Percentiles rank a stretch among this genome's conserved stretches.
Evolutionary conservation across 2,113 vertebrate genomes (phyloP).

Genomic region (Sisor rabdophorus): DNA sequence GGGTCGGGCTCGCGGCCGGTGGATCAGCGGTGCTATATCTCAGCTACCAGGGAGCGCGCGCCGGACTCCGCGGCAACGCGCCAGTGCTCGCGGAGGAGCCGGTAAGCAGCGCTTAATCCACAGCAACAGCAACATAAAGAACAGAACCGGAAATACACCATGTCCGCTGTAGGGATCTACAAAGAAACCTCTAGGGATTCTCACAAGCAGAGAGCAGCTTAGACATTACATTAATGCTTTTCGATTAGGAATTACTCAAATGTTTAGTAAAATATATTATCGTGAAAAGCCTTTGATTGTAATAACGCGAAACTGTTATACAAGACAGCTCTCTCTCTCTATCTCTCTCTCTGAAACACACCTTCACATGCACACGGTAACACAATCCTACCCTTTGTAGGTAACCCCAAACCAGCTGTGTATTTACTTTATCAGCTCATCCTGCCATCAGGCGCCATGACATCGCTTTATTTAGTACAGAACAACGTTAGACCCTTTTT

Average conservation of each 20-base stretch:
- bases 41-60: constrained; percentile 51
- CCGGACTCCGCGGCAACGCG: constrained; percentile 21
- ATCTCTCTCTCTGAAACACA: neutral
- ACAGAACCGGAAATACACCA: neutral
- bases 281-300: neutral
- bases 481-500: neutral
- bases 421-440: neutral
- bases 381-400: neutral
- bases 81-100: constrained; percentile 53
- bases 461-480: neutral
- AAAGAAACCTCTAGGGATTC: no score
- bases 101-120: neutral
- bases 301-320: neutral
- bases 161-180: neutral
- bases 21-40: constrained; percentile 63
- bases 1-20: constrained; percentile 61
- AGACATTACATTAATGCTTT: neutral
- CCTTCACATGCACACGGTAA: neutral
- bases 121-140: neutral
- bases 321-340: neutral
- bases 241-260: neutral
- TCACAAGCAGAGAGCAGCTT: neutral
- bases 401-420: neutral
- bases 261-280: neutral
- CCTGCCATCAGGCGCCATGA: neutral